Evolutionary conservation across 2,888 invertebrate species (phyloP).

Genomic region (Encarsia formosa): DNA sequence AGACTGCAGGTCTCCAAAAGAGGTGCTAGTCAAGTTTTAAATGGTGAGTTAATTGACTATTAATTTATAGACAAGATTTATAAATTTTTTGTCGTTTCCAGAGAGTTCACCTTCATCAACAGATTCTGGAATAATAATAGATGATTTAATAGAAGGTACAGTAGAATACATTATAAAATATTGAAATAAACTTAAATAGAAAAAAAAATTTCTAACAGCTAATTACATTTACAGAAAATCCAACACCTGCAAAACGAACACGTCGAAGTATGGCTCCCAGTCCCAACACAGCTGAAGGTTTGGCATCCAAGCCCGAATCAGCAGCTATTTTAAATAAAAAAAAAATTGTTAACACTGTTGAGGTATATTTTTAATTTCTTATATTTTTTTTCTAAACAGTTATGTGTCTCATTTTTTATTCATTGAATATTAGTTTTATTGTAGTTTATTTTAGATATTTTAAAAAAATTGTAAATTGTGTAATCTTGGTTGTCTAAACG

Average conservation of each 20-base stretch:
- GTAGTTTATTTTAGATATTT: too few species aligned
- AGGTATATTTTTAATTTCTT: too few species aligned
- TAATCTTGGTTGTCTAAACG: too few species aligned
- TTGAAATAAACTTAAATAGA: not conserved
- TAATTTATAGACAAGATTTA: not conserved
- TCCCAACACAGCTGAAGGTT: constrained; percentile 49
- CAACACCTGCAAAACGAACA: constrained; percentile 42
- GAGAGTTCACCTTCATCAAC: constrained; percentile 32
- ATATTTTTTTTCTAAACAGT: too few species aligned
- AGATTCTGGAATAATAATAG: constrained; percentile 38
- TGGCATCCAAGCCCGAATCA: constrained; percentile 51
- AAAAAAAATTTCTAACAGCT: constrained; percentile 4
- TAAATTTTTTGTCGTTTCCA: constrained; percentile 1
- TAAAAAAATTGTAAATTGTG: too few species aligned
- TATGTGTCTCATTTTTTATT: too few species aligned
- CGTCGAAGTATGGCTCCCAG: constrained; percentile 47
- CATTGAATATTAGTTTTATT: too few species aligned
- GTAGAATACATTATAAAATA: constrained; percentile 30
- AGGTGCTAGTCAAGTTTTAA: too few species aligned
- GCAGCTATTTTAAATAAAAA: constrained; percentile 38
- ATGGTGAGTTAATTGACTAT: not conserved
- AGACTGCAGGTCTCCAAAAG: too few species aligned
- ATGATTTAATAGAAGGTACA: not conserved
- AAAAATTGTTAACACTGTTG: not conserved
- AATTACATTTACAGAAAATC: constrained; percentile 35